Evolutionary conservation across 2,888 invertebrate genomes (phyloP).

Genomic region (Pseudococcus longispinus): DNA sequence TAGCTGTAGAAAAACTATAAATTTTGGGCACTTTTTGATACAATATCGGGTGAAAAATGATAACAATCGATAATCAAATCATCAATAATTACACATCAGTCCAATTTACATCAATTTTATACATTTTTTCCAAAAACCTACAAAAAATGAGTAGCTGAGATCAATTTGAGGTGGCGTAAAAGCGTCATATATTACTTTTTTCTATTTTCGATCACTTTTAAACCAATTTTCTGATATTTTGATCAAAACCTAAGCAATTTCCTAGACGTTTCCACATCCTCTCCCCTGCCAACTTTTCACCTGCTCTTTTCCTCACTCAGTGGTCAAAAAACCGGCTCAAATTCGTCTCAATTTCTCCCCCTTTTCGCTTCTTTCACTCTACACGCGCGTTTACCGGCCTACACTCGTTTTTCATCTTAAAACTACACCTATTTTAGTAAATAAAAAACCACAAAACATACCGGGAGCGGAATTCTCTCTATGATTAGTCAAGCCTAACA

Average conservation of each 20-base stretch:
- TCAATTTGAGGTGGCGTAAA: neutral
- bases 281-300: neutral
- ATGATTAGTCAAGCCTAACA: constrained; percentile 50
- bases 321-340: neutral
- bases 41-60: neutral
- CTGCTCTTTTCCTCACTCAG: neutral
- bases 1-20: neutral
- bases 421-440: neutral
- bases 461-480: constrained; percentile 46
- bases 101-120: neutral
- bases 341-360: too few species aligned
- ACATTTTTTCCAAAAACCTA: neutral
- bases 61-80: neutral
- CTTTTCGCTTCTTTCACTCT: neutral
- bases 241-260: neutral
- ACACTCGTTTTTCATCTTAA: neutral
- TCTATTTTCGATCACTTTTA: neutral
- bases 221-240: neutral
- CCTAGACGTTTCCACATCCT: too few species aligned
- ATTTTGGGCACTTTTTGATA: neutral
- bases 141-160: neutral
- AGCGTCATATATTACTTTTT: neutral
- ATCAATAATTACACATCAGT: neutral
- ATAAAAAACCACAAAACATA: neutral
- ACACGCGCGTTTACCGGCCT: neutral